Percentiles rank a stretch among this genome's conserved stretches.
Evolutionary conservation across 2,113 vertebrate species (phyloP).

Genomic region (Bubo blakistoni): DNA sequence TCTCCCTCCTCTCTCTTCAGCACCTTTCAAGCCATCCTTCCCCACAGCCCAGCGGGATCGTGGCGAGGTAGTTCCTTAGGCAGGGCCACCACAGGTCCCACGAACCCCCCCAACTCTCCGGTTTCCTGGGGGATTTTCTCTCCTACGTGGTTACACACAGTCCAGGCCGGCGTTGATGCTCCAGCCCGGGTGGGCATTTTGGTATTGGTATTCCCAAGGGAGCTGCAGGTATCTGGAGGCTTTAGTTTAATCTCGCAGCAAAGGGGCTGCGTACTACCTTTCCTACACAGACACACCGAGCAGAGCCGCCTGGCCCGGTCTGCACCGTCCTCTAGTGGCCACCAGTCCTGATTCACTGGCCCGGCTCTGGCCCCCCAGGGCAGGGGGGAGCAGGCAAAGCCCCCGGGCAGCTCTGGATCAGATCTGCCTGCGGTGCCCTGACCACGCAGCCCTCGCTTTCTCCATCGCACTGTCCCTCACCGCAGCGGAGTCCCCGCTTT

Average conservation of each 20-base stretch:
- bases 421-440: background rate
- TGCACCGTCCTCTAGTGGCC: slow-evolving; percentile 54
- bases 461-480: rapidly evolving
- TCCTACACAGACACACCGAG: rapidly evolving
- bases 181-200: background rate
- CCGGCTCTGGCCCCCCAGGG: background rate
- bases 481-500: background rate
- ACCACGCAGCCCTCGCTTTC: rapidly evolving
- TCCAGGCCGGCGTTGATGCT: rapidly evolving
- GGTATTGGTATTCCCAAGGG: rapidly evolving
- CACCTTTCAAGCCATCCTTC: background rate
- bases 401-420: background rate
- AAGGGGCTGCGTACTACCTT: rapidly evolving
- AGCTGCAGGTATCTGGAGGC: background rate
- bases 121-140: rapidly evolving
- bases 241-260: too few species aligned
- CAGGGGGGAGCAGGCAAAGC: background rate
- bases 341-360: background rate
- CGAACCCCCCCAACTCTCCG: background rate
- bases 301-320: background rate
- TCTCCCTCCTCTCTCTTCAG: background rate
- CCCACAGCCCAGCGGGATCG: rapidly evolving
- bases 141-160: rapidly evolving
- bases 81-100: too few species aligned
- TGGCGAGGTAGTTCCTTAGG: rapidly evolving